Evolutionary conservation across 1,140 invertebrate genomes (phyloP), one percentile per base, ranked within the genome.

Genomic region (Meloidogyne exigua): DNA sequence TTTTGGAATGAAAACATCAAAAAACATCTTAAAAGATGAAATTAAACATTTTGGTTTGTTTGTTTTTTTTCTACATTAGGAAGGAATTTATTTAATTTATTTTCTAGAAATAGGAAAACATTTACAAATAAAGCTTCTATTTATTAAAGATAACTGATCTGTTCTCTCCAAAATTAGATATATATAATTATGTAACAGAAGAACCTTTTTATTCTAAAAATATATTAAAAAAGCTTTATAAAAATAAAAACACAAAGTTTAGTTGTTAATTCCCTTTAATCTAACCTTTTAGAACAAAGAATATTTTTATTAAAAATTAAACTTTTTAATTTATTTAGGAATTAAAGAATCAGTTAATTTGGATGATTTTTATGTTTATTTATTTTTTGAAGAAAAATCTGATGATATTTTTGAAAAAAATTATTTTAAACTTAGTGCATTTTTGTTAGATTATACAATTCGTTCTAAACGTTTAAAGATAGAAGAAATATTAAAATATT

Each of bases 1-100:
- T 57, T 57, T 57, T 57, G 49, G 49, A 57, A 57, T 57, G 49
- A 57, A 57, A 57, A 57, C 18, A n/a, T 57, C 49, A 57, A 57
- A 57, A 57, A 57, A 1, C 5, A 57, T n/a, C 7, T 57, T 57
- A n/a, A 57, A 57, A 57, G 21, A 57, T 57, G 49, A 57, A 57
- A 57, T 57, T 57, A n/a, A 12, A 57, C 49, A 57, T 57, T 57
- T 57, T 57, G 49, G 49, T 57, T 57, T 57, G 49, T n/a, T 57
- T 57, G 5, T n/a, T 9, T n/a, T n/a, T n/a, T n/a, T n/a, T 57
- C 21, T 18, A 18, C 15, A 49, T n/a, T n/a, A 1, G 9, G 9
- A 10, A 10, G 0, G 36, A 10, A 39, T 39, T 39, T 7, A 39
- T 39, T 39, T 39, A 32, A 32, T 3, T 32, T 32, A 7, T 32